Percentiles rank a stretch among this genome's conserved stretches.
These are phyloP conservation scores for Ptychobarbus kaznakovi DNA, from an alignment of 2,797 vertebrate species.

Conservation along the genomic window DNA sequence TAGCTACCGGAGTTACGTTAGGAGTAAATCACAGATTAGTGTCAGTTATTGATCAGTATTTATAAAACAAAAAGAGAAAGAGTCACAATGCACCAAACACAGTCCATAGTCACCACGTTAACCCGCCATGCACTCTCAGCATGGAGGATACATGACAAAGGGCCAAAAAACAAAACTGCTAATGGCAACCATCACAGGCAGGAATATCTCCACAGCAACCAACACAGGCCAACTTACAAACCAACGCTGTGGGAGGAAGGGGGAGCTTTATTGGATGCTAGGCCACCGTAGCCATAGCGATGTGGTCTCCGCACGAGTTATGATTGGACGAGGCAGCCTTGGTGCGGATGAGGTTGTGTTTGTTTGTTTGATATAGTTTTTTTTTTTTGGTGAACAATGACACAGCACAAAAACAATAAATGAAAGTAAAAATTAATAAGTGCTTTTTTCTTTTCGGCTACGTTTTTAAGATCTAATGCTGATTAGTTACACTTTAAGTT, in stretches of 20 bases:
- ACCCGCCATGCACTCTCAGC: slow-evolving; percentile 83
- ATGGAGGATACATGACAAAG: slow-evolving; percentile 83
- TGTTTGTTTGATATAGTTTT: slow-evolving; percentile 61
- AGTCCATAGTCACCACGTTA: slow-evolving; percentile 84
- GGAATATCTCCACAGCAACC: slow-evolving; percentile 84
- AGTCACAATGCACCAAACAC: slow-evolving; percentile 86
- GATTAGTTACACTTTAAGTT: slow-evolving; percentile 20
- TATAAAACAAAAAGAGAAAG: slow-evolving; percentile 81
- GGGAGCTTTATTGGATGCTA: slow-evolving; percentile 84
- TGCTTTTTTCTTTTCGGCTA: slow-evolving; percentile 40
- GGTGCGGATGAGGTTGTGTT: slow-evolving; percentile 73
- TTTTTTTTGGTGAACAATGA: slow-evolving; percentile 73
- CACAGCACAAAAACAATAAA: slow-evolving; percentile 85
- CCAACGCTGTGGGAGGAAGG: slow-evolving; percentile 78
- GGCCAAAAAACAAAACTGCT: slow-evolving; percentile 78
- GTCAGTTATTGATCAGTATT: slow-evolving; percentile 81
- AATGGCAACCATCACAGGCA: slow-evolving; percentile 86
- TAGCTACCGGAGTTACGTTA: slow-evolving; percentile 33
- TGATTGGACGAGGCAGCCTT: slow-evolving; percentile 82
- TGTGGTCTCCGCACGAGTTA: slow-evolving; percentile 82
- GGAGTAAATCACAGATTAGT: slow-evolving; percentile 72
- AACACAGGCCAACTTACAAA: slow-evolving; percentile 84
- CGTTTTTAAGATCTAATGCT: slow-evolving; percentile 39
- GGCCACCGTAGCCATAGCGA: slow-evolving; percentile 84
- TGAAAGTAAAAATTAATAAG: slow-evolving; percentile 79